Percentiles rank a stretch among this genome's conserved stretches.
Evolutionary conservation across 1,140 invertebrate genomes (phyloP).

Genomic region (Aethina tumida): DNA sequence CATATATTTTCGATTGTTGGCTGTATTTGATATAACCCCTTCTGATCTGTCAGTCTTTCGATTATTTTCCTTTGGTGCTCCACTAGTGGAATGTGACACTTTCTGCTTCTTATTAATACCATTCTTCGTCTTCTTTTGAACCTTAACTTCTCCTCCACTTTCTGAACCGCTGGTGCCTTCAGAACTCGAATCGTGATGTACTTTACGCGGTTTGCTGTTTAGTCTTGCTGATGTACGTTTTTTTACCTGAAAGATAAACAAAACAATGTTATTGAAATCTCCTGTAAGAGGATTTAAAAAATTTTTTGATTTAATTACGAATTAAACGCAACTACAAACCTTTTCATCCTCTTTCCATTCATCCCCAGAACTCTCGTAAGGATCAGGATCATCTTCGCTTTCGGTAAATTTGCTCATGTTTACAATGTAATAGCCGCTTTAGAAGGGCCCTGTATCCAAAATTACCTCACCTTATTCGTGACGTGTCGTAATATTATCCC

Average conservation of each 20-base stretch:
- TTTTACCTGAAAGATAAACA: not conserved
- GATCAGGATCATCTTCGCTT: slow-evolving; percentile 31
- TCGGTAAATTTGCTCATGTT: slow-evolving; percentile 26
- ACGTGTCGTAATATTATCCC: too few species aligned
- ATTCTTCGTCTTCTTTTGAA: slow-evolving; percentile 11
- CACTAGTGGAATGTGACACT: slow-evolving; percentile 3
- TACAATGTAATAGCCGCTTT: too few species aligned
- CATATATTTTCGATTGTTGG: too few species aligned
- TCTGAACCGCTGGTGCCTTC: slow-evolving; percentile 11
- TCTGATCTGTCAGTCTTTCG: slow-evolving; percentile 1
- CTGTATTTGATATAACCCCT: too few species aligned
- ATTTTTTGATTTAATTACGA: not conserved
- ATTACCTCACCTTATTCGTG: not conserved
- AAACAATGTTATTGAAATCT: not conserved
- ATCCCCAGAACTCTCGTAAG: slow-evolving; percentile 31
- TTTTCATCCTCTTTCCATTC: slow-evolving; percentile 27
- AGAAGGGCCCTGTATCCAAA: too few species aligned
- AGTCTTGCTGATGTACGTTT: slow-evolving; percentile 12
- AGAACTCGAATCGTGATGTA: slow-evolving; percentile 5
- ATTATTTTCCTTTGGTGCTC: not conserved
- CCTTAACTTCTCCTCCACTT: slow-evolving; percentile 16
- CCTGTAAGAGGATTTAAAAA: not conserved
- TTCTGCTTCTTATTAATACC: slow-evolving; percentile 12
- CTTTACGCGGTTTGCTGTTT: slow-evolving; percentile 22
- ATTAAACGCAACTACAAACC: slow-evolving; percentile 5